A percentile compares a stretch with the other conserved stretches of the same genome.
Evolutionary conservation across 2,113 vertebrate genomes (phyloP).

Genomic region (Rhizomys pruinosus): DNA sequence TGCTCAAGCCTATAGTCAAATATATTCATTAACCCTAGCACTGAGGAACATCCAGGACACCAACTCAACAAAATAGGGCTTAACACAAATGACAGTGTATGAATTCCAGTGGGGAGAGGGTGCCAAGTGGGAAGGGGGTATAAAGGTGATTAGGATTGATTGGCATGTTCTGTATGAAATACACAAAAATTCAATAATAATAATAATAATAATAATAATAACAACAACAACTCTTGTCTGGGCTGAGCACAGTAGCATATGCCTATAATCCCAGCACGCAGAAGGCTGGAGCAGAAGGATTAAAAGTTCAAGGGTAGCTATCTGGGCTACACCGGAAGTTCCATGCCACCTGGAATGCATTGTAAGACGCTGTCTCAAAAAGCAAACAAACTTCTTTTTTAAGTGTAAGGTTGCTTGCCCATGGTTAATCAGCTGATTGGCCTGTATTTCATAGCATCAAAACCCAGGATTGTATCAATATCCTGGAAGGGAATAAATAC

Average conservation of each 20-base stretch:
- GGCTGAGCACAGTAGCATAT: not conserved
- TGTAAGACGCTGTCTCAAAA: not conserved
- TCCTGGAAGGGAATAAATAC: not conserved
- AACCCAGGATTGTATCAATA: not conserved
- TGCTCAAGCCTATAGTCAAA: not conserved
- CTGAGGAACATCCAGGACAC: too few relatives aligned
- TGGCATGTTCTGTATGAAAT: too few relatives aligned
- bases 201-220: too few relatives aligned
- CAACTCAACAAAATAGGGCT: too few relatives aligned
- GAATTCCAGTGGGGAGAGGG: too few relatives aligned
- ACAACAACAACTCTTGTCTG: too few relatives aligned
- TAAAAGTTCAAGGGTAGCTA: not conserved
- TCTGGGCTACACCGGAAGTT: not conserved
- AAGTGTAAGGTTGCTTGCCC: not conserved
- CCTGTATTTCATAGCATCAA: not conserved
- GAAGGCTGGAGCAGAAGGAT: not conserved
- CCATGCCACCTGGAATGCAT: not conserved
- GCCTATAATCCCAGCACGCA: not conserved
- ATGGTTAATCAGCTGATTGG: not conserved
- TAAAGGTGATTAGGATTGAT: too few relatives aligned
- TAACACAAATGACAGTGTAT: too few relatives aligned
- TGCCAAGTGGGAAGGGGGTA: too few relatives aligned
- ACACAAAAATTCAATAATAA: too few relatives aligned
- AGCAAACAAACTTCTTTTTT: too few relatives aligned
- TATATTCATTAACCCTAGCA: not conserved